Evolutionary conservation across 2,888 invertebrate genomes (phyloP).

Genomic region (Ennomos erosarius): DNA sequence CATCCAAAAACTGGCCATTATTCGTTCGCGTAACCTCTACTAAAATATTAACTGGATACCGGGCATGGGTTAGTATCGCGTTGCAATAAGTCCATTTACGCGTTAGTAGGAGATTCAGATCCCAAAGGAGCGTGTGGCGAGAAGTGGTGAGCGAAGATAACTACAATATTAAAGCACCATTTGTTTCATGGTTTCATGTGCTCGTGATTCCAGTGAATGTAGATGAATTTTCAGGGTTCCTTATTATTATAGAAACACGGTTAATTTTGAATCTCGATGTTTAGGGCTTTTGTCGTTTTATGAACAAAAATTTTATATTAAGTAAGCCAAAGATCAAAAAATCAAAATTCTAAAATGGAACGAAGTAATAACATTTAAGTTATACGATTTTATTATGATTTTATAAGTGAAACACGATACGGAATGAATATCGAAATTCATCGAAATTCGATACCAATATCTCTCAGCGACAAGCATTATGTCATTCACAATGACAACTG

Average conservation of each 20-base stretch:
- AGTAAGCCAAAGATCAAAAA: too few species aligned
- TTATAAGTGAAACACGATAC: slow-evolving; percentile 1
- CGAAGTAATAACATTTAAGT: not conserved
- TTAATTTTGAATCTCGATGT: slow-evolving; percentile 16
- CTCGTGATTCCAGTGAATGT: slow-evolving; percentile 38
- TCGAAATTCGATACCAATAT: slow-evolving; percentile 35
- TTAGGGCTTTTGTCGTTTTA: not conserved
- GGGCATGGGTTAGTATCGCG: slow-evolving; percentile 49
- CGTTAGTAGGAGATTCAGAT: slow-evolving; percentile 57
- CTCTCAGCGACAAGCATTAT: slow-evolving; percentile 34
- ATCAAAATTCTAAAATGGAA: too few species aligned
- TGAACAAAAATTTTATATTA: too few species aligned
- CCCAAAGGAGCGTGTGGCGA: slow-evolving; percentile 54
- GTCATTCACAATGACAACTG: slow-evolving; percentile 41
- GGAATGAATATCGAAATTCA: slow-evolving; percentile 27
- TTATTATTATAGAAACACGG: slow-evolving; percentile 8
- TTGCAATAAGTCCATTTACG: slow-evolving; percentile 66
- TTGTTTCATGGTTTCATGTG: slow-evolving; percentile 38
- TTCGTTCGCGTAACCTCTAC: slow-evolving; percentile 52
- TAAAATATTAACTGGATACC: slow-evolving; percentile 54
- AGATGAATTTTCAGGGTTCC: slow-evolving; percentile 27
- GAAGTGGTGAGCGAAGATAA: slow-evolving; percentile 58
- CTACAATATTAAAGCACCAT: slow-evolving; percentile 43
- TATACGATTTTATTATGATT: not conserved
- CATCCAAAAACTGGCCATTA: slow-evolving; percentile 52